These are phyloP conservation scores for Diplolepis rosae DNA, from an alignment of 2,888 invertebrate species.

Conservation along the genomic window DNA sequence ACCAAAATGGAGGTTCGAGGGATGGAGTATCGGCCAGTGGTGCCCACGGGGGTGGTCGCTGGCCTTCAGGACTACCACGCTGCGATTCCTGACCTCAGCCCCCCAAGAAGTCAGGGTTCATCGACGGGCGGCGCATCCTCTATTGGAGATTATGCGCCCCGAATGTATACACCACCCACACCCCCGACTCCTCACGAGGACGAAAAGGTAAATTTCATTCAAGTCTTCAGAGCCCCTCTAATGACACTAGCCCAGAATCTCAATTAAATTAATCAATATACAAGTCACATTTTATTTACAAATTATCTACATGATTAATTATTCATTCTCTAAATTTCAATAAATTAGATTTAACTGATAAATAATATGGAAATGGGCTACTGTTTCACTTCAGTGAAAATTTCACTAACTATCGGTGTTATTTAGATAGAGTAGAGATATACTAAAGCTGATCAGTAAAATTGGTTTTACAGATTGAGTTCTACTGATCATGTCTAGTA, in stretches of 20 bases:
- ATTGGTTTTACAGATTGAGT: no score
- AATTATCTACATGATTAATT: no score
- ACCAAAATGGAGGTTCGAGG: conserved; percentile 77
- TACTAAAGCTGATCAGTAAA: no score
- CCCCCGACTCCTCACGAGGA: conserved; percentile 72
- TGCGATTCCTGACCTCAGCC: conserved; percentile 71
- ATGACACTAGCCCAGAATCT: background rate
- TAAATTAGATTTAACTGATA: no score
- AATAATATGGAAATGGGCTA: no score
- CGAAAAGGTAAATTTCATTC: conserved; percentile 65
- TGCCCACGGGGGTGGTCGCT: conserved; percentile 72
- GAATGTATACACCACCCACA: conserved; percentile 72
- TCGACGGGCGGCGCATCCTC: conserved; percentile 72
- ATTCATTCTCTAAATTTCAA: no score
- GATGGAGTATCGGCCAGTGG: conserved; percentile 77
- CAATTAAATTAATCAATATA: background rate
- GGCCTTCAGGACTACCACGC: conserved; percentile 72
- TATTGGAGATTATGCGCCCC: conserved; percentile 71
- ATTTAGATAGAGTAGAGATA: no score
- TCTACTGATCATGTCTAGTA: no score
- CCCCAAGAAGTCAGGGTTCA: conserved; percentile 72
- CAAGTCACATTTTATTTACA: background rate
- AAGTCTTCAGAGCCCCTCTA: background rate
- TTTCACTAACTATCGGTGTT: no score
- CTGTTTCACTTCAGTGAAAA: no score